Conservation (phyloP, 1,140 invertebrate genomes). For the Plectrocnemia conspersa region DNA sequence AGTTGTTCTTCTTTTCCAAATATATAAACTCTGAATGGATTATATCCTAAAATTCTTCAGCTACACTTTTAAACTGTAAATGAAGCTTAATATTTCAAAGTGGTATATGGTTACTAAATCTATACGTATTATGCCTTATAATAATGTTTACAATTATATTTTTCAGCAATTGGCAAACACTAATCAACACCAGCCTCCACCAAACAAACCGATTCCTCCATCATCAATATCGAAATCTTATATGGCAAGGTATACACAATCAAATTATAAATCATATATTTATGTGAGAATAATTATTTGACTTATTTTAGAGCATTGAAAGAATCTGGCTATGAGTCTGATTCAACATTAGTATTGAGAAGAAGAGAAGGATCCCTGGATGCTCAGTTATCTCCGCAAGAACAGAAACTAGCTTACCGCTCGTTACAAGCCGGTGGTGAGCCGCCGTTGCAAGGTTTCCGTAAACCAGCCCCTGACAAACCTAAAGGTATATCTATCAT, state of each 20-base stretch:
- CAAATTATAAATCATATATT: constrained; percentile 7
- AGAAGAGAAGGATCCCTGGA: constrained; percentile 64
- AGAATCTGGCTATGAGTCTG: constrained; percentile 85
- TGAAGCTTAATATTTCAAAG: too few relatives aligned
- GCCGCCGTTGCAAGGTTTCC: constrained; percentile 79
- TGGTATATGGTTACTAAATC: too few relatives aligned
- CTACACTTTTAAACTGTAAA: too few relatives aligned
- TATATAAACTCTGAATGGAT: too few relatives aligned
- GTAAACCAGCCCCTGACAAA: constrained; percentile 81
- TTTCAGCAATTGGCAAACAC: constrained; percentile 58
- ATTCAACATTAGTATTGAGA: constrained; percentile 80
- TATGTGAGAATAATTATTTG: constrained; percentile 23
- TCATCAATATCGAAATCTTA: constrained; percentile 58
- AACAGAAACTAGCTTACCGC: constrained; percentile 78
- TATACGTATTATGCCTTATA: too few relatives aligned
- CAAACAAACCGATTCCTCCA: constrained; percentile 50
- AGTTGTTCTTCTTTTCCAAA: too few relatives aligned
- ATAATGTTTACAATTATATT: constrained; percentile 30
- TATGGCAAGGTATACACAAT: constrained; percentile 62
- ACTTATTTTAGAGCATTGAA: constrained; percentile 65
- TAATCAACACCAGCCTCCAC: constrained; percentile 47
- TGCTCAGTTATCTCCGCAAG: constrained; percentile 68
- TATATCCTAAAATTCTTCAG: too few relatives aligned
- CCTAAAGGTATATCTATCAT: constrained; percentile 70
- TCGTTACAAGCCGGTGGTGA: constrained; percentile 86